Evolutionary conservation across 1,140 invertebrate genomes (phyloP), one percentile per base, ranked within the genome.

Genomic region (Brachionus koreanus): DNA sequence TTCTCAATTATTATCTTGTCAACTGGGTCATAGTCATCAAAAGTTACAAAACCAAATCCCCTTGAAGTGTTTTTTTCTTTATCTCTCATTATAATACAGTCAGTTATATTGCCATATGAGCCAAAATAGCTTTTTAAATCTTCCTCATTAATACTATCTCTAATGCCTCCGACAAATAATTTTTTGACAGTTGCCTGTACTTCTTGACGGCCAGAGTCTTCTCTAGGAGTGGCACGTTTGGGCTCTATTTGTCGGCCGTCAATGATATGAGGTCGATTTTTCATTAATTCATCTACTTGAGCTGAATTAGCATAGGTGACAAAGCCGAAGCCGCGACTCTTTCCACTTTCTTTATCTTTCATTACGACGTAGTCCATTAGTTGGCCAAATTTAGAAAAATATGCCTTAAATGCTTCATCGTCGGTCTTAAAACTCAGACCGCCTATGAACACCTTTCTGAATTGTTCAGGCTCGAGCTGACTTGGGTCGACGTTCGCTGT

Each of bases 281-380:
- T 92, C 89, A 98, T 96, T 1, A 95, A 95, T 88, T 94, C 93
- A 90, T 98, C 96, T 35, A 98, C 94, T 93, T 96, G 96, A 57
- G 93, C 91, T 39, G 94, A 92, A 85, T 92, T 90, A 12, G 94
- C 93, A 87, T 96, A 98, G 7, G 96, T 98, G 49, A 98, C 95
- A 87, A 98, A 98, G 13, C 96, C 96, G 90, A 98, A 98, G 1
- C 96, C 82, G 16, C 69, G 65, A 29, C 49, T 63, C 29, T 57
- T 57, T 25, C 61, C 65, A 1, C 61, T 49, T n/a, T 83, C 35
- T n/a, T 42, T 39, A 42, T 83, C 82, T n/a, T 72, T 57, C 82
- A 83, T 83, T 5, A 83, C 65, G n/a, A 83, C 67, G 46, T 19
- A 83, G 33, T 83, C 82, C 25, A 74, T 29, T 7, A 83, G 19